Evolutionary conservation across 2,113 vertebrate genomes (phyloP).

Genomic region (Dicerorhinus sumatrensis): DNA sequence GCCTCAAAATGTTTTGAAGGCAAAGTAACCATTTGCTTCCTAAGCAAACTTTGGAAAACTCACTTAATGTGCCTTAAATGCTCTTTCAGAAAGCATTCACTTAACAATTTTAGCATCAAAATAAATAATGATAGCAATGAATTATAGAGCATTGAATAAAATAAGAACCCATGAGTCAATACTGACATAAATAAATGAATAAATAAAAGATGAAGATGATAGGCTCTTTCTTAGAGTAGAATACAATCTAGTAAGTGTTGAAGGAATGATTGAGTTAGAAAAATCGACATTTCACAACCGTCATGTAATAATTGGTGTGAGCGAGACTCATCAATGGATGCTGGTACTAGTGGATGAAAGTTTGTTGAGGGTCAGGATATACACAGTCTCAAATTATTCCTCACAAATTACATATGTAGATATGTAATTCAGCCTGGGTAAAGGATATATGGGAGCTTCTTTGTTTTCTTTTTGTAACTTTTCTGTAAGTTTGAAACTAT

Average conservation of each 20-base stretch:
- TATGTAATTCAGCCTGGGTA: not conserved
- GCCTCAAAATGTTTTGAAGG: conserved; percentile 58
- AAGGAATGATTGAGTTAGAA: not conserved
- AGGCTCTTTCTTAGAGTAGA: not conserved
- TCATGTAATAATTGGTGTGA: not conserved
- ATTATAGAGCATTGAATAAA: not conserved
- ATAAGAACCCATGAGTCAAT: not conserved
- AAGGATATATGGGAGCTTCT: not conserved
- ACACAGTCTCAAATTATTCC: not conserved
- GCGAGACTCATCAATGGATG: not conserved
- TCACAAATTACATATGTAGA: not conserved
- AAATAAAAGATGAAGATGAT: not conserved
- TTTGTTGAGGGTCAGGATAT: not conserved
- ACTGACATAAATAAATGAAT: not conserved
- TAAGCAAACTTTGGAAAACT: conserved; percentile 56
- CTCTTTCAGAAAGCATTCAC: not conserved
- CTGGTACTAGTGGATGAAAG: not conserved
- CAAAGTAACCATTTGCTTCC: conserved; percentile 40
- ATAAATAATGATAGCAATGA: not conserved
- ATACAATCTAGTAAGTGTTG: not conserved
- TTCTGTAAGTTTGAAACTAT: not conserved
- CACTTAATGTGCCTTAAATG: not conserved
- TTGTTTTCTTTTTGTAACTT: not conserved
- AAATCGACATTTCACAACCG: not conserved
- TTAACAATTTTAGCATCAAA: not conserved